These are phyloP conservation scores for Pogonomyrmex barbatus DNA, from an alignment of 1,140 invertebrate genomes.

Conservation along the genomic window DNA sequence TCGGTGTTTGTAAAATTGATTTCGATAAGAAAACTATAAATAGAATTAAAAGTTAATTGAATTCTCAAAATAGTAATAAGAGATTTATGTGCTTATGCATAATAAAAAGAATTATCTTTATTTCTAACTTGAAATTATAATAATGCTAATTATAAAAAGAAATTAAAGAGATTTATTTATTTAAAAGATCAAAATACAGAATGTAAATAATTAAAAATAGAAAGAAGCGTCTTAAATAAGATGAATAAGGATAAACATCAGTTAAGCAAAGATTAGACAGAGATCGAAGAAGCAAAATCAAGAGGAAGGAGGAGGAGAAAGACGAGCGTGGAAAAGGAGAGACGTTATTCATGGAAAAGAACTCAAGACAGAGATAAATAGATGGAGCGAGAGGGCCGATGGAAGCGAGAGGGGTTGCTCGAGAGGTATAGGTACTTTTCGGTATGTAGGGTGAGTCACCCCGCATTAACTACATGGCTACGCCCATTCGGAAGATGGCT, in stretches of 20 bases:
- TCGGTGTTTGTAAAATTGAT: neutral
- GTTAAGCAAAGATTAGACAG: slow-evolving; percentile 17
- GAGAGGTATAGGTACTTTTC: slow-evolving; percentile 77
- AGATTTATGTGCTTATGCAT: neutral
- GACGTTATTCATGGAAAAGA: slow-evolving; percentile 55
- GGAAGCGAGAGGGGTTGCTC: slow-evolving; percentile 63
- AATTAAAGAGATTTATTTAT: neutral
- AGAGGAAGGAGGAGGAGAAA: slow-evolving; percentile 66
- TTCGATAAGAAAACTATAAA: neutral
- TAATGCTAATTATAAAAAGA: neutral
- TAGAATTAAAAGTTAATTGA: neutral
- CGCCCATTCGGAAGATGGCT: slow-evolving; percentile 84
- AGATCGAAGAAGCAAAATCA: slow-evolving; percentile 66
- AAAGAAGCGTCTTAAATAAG: neutral
- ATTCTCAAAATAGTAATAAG: neutral
- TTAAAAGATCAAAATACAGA: neutral
- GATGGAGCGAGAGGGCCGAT: slow-evolving; percentile 14
- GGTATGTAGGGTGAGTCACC: slow-evolving; percentile 82
- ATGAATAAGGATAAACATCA: slow-evolving; percentile 32
- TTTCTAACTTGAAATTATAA: neutral
- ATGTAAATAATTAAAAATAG: neutral
- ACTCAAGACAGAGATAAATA: slow-evolving; percentile 49
- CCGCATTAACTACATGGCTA: slow-evolving; percentile 81
- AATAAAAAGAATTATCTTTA: neutral
- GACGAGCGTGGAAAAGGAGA: slow-evolving; percentile 67